phyloP scores from a whole-genome alignment of 2,113 vertebrate species.

The Thalassarche chlororhynchos region DNA sequence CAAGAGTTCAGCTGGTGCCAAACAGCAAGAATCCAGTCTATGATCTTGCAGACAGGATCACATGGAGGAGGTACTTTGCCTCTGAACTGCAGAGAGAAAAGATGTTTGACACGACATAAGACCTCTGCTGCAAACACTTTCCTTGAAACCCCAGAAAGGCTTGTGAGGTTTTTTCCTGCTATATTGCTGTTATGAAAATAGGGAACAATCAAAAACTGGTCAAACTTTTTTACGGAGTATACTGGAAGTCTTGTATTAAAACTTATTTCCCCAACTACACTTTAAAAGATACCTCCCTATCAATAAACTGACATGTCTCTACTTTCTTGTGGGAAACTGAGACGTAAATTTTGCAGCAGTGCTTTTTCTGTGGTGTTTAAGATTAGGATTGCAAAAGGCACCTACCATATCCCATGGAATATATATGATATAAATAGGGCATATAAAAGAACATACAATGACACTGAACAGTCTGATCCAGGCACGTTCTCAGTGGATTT shows the following conservation, averaged over 20 bases:
- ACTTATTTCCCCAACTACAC: background rate
- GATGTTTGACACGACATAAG: slow-evolving; percentile 55
- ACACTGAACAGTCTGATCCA: background rate
- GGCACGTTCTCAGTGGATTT: background rate
- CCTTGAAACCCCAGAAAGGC: background rate
- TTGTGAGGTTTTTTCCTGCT: background rate
- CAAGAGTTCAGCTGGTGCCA: slow-evolving; percentile 95
- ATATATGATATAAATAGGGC: background rate
- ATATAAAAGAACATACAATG: background rate
- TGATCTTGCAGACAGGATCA: slow-evolving; percentile 78
- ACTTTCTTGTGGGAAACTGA: background rate
- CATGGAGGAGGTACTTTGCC: slow-evolving; percentile 78
- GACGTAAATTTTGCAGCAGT: background rate
- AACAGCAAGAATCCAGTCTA: slow-evolving; percentile 86
- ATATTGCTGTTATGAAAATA: background rate
- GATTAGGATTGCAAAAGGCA: background rate
- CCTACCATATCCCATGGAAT: background rate
- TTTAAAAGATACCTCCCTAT: background rate
- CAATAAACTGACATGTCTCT: background rate
- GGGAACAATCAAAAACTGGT: background rate
- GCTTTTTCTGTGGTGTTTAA: background rate
- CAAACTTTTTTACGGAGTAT: background rate
- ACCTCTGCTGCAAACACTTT: slow-evolving; percentile 12
- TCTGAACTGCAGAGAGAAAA: slow-evolving; percentile 75
- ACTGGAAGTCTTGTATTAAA: background rate